A percentile compares a stretch with the other conserved stretches of the same genome.
Conservation (phyloP, 2,888 invertebrate genomes). For the Drepana falcataria region DNA sequence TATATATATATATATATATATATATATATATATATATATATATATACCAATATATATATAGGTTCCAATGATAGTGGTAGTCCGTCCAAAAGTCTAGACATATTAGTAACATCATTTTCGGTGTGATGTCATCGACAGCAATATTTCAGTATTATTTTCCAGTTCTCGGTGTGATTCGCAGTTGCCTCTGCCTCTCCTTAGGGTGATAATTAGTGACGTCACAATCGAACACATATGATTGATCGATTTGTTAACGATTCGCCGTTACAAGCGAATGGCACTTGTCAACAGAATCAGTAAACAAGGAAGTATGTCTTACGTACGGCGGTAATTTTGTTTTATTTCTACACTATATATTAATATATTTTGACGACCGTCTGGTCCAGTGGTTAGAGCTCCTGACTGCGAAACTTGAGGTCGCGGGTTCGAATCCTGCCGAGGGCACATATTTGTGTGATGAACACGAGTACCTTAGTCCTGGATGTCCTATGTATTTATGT, state of each 20-base stretch:
- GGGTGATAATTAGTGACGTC: neutral
- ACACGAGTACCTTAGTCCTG: too few species aligned
- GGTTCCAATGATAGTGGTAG: too few species aligned
- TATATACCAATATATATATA: too few species aligned
- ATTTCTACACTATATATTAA: neutral
- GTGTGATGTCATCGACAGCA: neutral
- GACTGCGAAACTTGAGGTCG: too few species aligned
- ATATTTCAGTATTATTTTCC: neutral
- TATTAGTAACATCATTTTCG: neutral
- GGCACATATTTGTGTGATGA: too few species aligned
- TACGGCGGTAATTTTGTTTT: neutral
- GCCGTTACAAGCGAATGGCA: neutral
- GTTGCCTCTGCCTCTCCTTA: neutral
- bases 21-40: too few species aligned
- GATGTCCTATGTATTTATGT: too few species aligned
- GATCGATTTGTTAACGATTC: neutral
- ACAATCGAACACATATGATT: neutral
- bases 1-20: too few species aligned
- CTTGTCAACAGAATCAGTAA: conserved; percentile 3
- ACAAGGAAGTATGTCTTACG: neutral
- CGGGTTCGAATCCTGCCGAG: too few species aligned
- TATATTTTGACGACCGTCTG: too few species aligned
- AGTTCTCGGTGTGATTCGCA: neutral
- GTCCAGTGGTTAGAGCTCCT: too few species aligned
- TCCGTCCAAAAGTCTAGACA: neutral